Conservation (phyloP, 1,140 invertebrate genomes). For the Thaumetopoea pityocampa region DNA sequence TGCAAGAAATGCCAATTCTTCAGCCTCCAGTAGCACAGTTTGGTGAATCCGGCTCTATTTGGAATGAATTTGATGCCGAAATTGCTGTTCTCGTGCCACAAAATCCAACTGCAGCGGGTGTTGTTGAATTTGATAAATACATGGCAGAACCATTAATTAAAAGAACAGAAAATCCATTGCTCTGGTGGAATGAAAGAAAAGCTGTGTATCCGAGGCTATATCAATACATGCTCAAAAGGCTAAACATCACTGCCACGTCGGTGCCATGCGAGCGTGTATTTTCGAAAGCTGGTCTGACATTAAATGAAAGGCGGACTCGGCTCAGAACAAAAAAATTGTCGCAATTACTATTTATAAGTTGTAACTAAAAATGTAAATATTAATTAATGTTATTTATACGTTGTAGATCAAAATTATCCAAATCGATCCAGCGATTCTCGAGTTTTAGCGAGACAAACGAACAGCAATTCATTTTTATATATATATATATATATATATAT, state of each 20-base stretch:
- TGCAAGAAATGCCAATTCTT: background rate
- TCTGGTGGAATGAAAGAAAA: slow-evolving; percentile 2
- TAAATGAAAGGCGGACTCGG: background rate
- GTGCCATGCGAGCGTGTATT: slow-evolving; percentile 5
- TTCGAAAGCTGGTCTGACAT: slow-evolving; percentile 2
- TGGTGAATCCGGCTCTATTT: background rate
- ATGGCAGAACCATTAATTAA: slow-evolving; percentile 4
- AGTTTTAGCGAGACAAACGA: no score
- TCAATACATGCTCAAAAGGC: slow-evolving; percentile 3
- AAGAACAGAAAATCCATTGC: background rate
- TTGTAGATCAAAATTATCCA: no score
- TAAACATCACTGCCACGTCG: slow-evolving; percentile 5
- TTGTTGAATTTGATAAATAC: slow-evolving; percentile 9
- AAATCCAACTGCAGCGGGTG: slow-evolving; percentile 4
- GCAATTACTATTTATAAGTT: slow-evolving; percentile 1
- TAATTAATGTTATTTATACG: no score
- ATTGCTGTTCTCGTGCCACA: background rate
- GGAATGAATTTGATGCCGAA: slow-evolving; percentile 3
- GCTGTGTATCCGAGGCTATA: background rate
- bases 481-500: no score
- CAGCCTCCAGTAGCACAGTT: background rate
- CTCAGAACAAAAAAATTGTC: slow-evolving; percentile 3
- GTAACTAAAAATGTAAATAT: background rate
- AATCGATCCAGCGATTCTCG: no score
- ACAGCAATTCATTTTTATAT: no score